A percentile compares a stretch with the other conserved stretches of the same genome.
phyloP scores from a whole-genome alignment of 2,888 invertebrate genomes.

The Nymphalis urticae region DNA sequence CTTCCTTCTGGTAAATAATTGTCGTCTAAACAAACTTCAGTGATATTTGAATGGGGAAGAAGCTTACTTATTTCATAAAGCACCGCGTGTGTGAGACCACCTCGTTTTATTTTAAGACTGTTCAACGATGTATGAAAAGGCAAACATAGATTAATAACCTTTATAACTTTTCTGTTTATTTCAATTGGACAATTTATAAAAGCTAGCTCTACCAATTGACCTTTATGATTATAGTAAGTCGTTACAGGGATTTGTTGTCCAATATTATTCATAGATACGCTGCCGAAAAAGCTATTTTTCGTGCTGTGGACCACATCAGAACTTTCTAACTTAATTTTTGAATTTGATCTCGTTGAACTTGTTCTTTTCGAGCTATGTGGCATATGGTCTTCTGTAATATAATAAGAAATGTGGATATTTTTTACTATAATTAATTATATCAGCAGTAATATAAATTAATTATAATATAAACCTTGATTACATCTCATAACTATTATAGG shows the following conservation, averaged over 20 bases:
- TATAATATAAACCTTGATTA: conserved; percentile 42
- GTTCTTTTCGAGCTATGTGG: conserved; percentile 2
- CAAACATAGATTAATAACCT: conserved; percentile 49
- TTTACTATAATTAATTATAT: neutral
- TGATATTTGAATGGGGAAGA: conserved; percentile 54
- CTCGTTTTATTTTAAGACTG: conserved; percentile 48
- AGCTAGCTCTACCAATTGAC: conserved; percentile 49
- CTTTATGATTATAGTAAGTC: conserved; percentile 48
- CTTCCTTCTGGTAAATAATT: conserved; percentile 49
- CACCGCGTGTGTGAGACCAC: conserved; percentile 40
- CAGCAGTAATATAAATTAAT: too few relatives aligned
- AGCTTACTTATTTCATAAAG: conserved; percentile 52
- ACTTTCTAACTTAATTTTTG: conserved; percentile 4
- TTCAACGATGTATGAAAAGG: conserved; percentile 53
- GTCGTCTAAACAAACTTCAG: conserved; percentile 58
- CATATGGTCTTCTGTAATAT: conserved; percentile 29
- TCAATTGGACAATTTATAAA: conserved; percentile 40
- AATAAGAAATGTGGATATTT: neutral
- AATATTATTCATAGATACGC: conserved; percentile 2
- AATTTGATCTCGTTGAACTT: conserved; percentile 17
- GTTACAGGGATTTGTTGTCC: conserved; percentile 39
- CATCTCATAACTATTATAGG: conserved; percentile 44
- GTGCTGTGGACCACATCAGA: neutral
- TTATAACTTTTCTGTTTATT: conserved; percentile 49
- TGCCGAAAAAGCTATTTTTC: neutral